These are phyloP conservation scores for Eupeodes luniger DNA, from an alignment of 2,888 invertebrate genomes.

Conservation along the genomic window DNA sequence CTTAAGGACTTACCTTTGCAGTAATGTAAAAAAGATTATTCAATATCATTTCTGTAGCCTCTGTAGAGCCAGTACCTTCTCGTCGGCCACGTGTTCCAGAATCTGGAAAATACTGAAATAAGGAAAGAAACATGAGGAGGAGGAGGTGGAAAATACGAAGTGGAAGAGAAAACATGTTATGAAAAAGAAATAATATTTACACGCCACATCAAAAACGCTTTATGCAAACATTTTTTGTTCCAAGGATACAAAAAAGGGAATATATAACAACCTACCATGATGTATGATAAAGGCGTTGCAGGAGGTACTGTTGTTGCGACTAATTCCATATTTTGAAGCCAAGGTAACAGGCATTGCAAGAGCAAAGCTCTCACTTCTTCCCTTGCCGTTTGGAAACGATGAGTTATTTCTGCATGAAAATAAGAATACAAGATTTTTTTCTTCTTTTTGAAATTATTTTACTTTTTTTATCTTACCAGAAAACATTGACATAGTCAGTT, in stretches of 20 bases:
- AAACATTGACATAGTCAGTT: slow-evolving; percentile 99
- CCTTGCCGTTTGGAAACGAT: slow-evolving; percentile 97
- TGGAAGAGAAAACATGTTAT: neutral
- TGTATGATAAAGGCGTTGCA: slow-evolving; percentile 92
- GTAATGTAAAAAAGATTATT: slow-evolving; percentile 99
- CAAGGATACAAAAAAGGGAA: slow-evolving; percentile 11
- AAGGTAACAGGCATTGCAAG: slow-evolving; percentile 96
- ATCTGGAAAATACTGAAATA: slow-evolving; percentile 86
- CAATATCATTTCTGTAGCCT: slow-evolving; percentile 99
- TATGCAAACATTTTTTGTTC: slow-evolving; percentile 44
- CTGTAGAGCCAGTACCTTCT: slow-evolving; percentile 98
- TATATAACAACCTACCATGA: slow-evolving; percentile 87
- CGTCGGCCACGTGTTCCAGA: slow-evolving; percentile 89
- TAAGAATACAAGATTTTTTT: too few relatives aligned
- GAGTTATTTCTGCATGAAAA: slow-evolving; percentile 93
- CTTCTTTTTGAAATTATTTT: neutral
- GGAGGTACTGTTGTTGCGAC: slow-evolving; percentile 98
- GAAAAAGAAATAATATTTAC: slow-evolving; percentile 42
- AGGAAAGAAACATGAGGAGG: neutral
- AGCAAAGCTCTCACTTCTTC: slow-evolving; percentile 96
- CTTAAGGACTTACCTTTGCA: slow-evolving; percentile 89
- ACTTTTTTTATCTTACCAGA: slow-evolving; percentile 88
- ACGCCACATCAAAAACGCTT: slow-evolving; percentile 63
- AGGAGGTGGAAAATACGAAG: slow-evolving; percentile 46
- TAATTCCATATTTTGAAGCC: slow-evolving; percentile 99